Evolutionary conservation across 2,888 invertebrate genomes (phyloP), one percentile per base, ranked within the genome.

Genomic region (Teleogryllus oceanicus): DNA sequence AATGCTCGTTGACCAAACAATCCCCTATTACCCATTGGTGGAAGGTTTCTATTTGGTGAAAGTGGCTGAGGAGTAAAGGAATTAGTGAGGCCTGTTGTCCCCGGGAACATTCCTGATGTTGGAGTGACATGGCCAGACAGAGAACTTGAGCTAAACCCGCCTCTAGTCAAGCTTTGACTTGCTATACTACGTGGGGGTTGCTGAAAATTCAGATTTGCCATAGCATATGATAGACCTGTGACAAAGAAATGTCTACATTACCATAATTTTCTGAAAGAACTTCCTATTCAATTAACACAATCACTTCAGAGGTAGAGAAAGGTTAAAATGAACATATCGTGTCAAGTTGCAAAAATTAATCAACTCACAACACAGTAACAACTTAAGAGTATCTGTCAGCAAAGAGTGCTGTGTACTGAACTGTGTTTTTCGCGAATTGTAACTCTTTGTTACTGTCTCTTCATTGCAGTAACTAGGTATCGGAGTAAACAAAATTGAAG

Each of bases 161-260:
- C 90, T 88, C 90, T 90, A 83, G 90, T 90, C 87, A 91, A 89
- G 85, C 90, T 90, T 87, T 93, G 90, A 88, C 91, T 91, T 88
- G 94, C 94, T 90, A 95, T 92, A 91, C 94, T 95, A 90, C 95
- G 92, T 89, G 95, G 94, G 85, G 94, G 93, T 90, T 93, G 93
- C 89, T 94, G 94, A 90, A 95, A 94, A 91, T 95, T 95, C 92
- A 95, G 92, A 92, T 95, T 95, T 91, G 95, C 95, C 95, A 96
- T 95, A 92, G 93, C 94, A 94, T 91, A 75, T 62, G 62, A 62
- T 62, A 62, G 89, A 82, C 50, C 77, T 62, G 62, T 62, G 62
- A 62, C 62, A 62, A 62, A 62, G 62, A 62, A n/a, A 62, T 18
- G 50, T n/a, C 50, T 78, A 50, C 21, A 78, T 50, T 78, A 78